Evolutionary conservation across 53 echinoderm and acorn worm species (phyloP), one percentile per base, ranked within the genome.

Genomic region (Temnopleurus reevesii): DNA sequence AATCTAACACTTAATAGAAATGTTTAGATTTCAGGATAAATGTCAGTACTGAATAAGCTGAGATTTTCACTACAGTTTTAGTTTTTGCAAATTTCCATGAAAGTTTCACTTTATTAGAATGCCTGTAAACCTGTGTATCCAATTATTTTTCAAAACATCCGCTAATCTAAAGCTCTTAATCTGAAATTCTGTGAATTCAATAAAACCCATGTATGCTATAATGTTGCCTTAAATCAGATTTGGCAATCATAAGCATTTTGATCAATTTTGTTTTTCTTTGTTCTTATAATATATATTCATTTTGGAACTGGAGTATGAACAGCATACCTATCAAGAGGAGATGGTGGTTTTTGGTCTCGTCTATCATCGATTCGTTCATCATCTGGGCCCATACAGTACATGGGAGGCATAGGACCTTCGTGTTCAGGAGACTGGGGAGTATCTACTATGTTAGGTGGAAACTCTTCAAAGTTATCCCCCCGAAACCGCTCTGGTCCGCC

Each of bases 361-460:
- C 12, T 15, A 60, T 60, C 60, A 8, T 15, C 15, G 8, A 15
- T 46, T n/a, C 21, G 8, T 12, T 6, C 17, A 15, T 4, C 21
- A 45, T 77, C 26, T 43, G 77, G 45, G 13, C 77, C 44, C 0
- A 24, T 3, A 21, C 26, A 27, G 13, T 79, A 79, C 47, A 47
- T 79, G 15, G 79, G 79, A 0, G 79, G 79, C 26, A 47, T 27
- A 47, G 15, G 79, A 30, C 46, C 12, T 34, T 79, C 79, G 5
- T 46, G 49, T 2, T 79, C 79, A 27, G 83, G 83, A 31, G 83
- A 83, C 54, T 56, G 83, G 12, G 83, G 83, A 2, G 83, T 55
- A 83, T 83, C 83, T 36, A 56, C 54, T 9, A 47, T 56, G 38
- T 83, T 56, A 49, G 49, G 79, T 29, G 79, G 79, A 79, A 28